A percentile compares a stretch with the other conserved stretches of the same genome.
These are phyloP conservation scores for Heliconius sara DNA, from an alignment of 2,888 invertebrate genomes.

Conservation along the genomic window DNA sequence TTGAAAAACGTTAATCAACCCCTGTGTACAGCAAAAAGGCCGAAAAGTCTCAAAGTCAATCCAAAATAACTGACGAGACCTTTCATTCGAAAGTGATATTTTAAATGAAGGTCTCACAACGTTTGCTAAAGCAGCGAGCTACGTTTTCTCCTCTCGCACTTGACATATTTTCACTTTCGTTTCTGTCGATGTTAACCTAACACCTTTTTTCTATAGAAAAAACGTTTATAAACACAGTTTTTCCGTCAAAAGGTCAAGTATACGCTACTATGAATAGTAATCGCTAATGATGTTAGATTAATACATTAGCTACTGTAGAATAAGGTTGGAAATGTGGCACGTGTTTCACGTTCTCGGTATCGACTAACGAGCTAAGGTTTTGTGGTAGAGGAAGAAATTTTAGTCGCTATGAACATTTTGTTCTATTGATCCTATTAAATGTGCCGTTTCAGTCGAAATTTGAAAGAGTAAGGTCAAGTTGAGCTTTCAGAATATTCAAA, in stretches of 20 bases:
- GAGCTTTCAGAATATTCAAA: constrained; percentile 30
- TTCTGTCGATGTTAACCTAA: constrained; percentile 52
- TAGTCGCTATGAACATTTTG: constrained; percentile 39
- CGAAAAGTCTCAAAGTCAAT: constrained; percentile 29
- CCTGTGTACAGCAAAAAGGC: constrained; percentile 13
- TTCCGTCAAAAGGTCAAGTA: constrained; percentile 55
- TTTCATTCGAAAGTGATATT: constrained; percentile 44
- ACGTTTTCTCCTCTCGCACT: constrained; percentile 57
- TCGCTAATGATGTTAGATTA: constrained; percentile 14
- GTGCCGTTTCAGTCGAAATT: constrained; percentile 18
- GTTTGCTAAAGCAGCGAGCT: constrained; percentile 43
- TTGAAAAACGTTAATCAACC: constrained; percentile 14
- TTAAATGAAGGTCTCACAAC: constrained; percentile 40
- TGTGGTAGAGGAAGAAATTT: constrained; percentile 41
- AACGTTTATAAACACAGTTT: constrained; percentile 54
- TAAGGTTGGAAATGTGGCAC: neutral
- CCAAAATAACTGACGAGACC: constrained; percentile 25
- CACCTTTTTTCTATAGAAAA: constrained; percentile 49
- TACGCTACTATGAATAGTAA: neutral
- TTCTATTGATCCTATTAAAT: constrained; percentile 34
- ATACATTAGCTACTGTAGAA: constrained; percentile 9
- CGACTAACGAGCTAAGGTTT: constrained; percentile 1
- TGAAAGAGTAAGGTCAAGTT: constrained; percentile 38
- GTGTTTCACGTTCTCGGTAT: constrained; percentile 7
- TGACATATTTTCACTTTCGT: constrained; percentile 79